These are phyloP conservation scores for Lasioglossum leucozonium DNA, from an alignment of 2,888 invertebrate genomes.

Conservation along the genomic window DNA sequence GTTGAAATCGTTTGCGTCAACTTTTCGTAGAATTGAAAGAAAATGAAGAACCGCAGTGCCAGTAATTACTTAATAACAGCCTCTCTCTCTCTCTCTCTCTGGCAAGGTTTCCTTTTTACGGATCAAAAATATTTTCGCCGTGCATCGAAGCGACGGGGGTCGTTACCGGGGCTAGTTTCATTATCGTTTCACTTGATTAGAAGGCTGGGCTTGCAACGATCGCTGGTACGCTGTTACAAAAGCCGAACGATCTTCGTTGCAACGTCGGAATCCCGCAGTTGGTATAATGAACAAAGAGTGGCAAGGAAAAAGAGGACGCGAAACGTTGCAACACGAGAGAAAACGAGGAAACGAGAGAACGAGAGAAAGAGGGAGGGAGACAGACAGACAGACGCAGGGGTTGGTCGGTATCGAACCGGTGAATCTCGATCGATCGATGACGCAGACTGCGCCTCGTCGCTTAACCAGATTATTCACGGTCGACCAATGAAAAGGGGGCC, in stretches of 20 bases:
- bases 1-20: neutral
- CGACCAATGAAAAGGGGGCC: constrained; percentile 72
- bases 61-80: neutral
- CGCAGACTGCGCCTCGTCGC: constrained; percentile 57
- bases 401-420: constrained; percentile 51
- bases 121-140: constrained; percentile 15
- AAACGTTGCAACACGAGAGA: neutral
- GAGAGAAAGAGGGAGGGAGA: neutral
- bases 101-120: neutral
- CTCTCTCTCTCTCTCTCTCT: neutral
- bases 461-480: constrained; percentile 74
- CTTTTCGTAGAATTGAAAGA: neutral
- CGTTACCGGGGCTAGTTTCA: constrained; percentile 44
- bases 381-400: too few species aligned
- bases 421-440: constrained; percentile 65
- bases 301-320: neutral
- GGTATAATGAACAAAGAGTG: constrained; percentile 60
- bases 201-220: constrained; percentile 8
- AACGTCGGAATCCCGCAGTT: constrained; percentile 32
- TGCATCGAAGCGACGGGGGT: constrained; percentile 14
- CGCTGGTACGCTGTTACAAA: constrained; percentile 30
- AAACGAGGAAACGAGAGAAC: neutral
- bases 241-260: constrained; percentile 28
- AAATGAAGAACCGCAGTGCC: neutral
- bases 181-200: constrained; percentile 50